These are phyloP conservation scores for Heliconius charithonia DNA, from an alignment of 2,888 invertebrate genomes.

Conservation along the genomic window DNA sequence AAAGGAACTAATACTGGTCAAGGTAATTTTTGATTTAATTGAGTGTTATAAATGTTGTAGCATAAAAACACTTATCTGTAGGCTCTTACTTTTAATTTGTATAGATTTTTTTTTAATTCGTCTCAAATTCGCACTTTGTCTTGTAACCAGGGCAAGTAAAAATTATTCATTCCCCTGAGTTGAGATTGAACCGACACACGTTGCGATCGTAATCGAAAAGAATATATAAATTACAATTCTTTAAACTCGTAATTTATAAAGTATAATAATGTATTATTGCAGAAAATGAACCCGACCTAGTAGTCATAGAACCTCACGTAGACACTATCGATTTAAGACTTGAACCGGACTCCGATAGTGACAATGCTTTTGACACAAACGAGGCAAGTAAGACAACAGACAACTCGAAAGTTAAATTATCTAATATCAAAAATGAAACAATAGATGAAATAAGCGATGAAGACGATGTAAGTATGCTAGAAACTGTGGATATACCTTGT, in stretches of 20 bases:
- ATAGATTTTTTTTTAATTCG: not conserved
- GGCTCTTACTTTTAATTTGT: not conserved
- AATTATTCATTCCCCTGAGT: too few relatives aligned
- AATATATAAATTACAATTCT: not conserved
- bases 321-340: constrained; percentile 65
- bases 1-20: constrained; percentile 3
- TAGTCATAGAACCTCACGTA: constrained; percentile 64
- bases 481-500: constrained; percentile 41
- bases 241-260: not conserved
- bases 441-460: constrained; percentile 35
- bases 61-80: not conserved
- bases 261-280: constrained; percentile 42
- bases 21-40: constrained; percentile 26
- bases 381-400: not conserved
- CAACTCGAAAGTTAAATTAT: not conserved
- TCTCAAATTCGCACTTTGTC: too few relatives aligned
- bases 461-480: constrained; percentile 35
- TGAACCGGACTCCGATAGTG: constrained; percentile 55
- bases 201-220: too few relatives aligned
- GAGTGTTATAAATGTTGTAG: too few relatives aligned
- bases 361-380: not conserved
- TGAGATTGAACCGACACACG: too few relatives aligned
- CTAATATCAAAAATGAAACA: constrained; percentile 40
- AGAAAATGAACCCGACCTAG: constrained; percentile 62
- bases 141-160: too few relatives aligned